phyloP scores from a whole-genome alignment of 2,888 invertebrate species.

The Eilema depressum region DNA sequence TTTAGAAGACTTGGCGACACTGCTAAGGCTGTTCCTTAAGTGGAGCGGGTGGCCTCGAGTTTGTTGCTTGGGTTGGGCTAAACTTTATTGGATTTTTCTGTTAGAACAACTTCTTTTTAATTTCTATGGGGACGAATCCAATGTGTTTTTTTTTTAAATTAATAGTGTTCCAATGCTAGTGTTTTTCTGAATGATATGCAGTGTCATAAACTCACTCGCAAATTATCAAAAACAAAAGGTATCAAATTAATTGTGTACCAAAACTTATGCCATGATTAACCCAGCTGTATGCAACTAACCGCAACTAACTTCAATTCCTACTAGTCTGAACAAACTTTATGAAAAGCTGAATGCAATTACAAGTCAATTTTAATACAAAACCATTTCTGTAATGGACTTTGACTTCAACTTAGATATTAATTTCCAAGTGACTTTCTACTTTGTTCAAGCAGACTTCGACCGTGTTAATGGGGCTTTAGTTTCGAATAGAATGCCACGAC shows the following conservation, averaged over 20 bases:
- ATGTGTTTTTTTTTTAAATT: too few species aligned
- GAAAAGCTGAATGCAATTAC: neutral
- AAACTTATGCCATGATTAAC: too few species aligned
- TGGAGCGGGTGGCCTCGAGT: neutral
- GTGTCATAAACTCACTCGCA: too few species aligned
- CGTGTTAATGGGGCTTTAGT: slow-evolving; percentile 1
- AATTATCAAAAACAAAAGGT: too few species aligned
- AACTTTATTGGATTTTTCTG: neutral
- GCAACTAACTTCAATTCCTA: neutral
- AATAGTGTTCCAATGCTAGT: too few species aligned
- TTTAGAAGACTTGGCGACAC: neutral
- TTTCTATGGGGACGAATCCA: too few species aligned
- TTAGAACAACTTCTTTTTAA: neutral
- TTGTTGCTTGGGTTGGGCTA: neutral
- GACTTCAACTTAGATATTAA: neutral
- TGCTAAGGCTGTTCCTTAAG: too few species aligned
- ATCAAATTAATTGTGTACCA: too few species aligned
- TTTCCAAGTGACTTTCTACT: neutral
- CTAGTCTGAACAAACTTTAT: neutral
- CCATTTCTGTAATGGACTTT: neutral
- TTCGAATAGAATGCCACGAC: neutral
- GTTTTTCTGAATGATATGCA: too few species aligned
- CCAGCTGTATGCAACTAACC: too few species aligned
- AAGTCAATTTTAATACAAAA: neutral
- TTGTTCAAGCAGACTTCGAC: neutral